A percentile compares a stretch with the other conserved stretches of the same genome.
phyloP scores from a whole-genome alignment of 2,113 vertebrate genomes.

The Scortum barcoo region DNA sequence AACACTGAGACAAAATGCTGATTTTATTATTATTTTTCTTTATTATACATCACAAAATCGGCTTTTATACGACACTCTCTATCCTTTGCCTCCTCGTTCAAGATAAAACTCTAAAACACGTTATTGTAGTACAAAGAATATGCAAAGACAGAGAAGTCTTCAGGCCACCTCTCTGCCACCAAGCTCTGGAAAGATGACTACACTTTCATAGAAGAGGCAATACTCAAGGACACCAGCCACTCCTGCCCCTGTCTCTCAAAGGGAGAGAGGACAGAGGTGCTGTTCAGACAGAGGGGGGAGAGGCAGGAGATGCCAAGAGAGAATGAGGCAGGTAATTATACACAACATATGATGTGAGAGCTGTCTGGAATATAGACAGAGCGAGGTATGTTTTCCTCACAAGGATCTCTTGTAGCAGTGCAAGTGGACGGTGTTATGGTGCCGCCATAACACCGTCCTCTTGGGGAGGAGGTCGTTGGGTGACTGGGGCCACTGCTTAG shows the following conservation, averaged over 20 bases:
- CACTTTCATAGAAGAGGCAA: slow-evolving; percentile 4
- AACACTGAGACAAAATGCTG: not conserved
- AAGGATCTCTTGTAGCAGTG: slow-evolving; percentile 13
- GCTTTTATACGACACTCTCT: not conserved
- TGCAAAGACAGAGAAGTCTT: no score
- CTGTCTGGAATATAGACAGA: slow-evolving; percentile 23
- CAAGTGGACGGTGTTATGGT: not conserved
- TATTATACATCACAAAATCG: not conserved
- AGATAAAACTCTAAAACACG: not conserved
- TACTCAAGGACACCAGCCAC: not conserved
- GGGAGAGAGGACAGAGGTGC: not conserved
- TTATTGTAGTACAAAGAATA: not conserved
- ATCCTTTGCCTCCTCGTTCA: not conserved
- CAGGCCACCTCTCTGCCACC: not conserved
- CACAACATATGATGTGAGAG: slow-evolving; percentile 17
- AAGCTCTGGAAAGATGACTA: not conserved
- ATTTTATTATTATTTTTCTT: no score
- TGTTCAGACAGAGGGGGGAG: not conserved
- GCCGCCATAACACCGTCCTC: no score
- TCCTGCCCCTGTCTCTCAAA: not conserved
- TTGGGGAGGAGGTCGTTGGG: not conserved
- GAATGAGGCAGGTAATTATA: slow-evolving; percentile 37
- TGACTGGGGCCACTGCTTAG: no score
- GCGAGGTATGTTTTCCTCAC: not conserved
- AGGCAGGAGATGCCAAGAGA: slow-evolving; percentile 2